phyloP scores from a whole-genome alignment of 2,797 vertebrate species.

The Pseudochirops cupreus region DNA sequence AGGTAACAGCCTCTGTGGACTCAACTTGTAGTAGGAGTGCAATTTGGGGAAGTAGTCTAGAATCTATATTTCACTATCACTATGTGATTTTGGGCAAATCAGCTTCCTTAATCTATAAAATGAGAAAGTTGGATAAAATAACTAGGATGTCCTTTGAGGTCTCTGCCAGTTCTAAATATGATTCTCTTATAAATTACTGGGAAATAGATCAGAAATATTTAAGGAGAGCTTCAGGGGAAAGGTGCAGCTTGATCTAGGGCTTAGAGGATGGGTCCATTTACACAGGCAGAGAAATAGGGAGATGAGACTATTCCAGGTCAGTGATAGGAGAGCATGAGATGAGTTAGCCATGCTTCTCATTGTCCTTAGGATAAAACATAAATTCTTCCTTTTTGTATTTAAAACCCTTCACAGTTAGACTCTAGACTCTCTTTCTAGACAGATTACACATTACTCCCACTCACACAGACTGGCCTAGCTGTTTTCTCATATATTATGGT shows the following conservation, averaged over 20 bases:
- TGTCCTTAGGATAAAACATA: not conserved
- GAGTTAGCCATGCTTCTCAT: not conserved
- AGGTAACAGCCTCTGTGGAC: not conserved
- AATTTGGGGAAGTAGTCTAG: not conserved
- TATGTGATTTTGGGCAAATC: not conserved
- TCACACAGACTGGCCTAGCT: not conserved
- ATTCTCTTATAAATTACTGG: not conserved
- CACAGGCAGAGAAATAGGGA: not conserved
- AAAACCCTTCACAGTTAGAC: not conserved
- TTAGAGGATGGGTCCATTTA: not conserved
- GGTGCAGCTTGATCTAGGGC: not conserved
- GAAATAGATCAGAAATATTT: not conserved
- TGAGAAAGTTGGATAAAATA: not conserved
- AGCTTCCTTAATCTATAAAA: not conserved
- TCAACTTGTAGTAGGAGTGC: not conserved
- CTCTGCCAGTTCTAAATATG: not conserved
- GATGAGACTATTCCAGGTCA: not conserved
- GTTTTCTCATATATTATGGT: not conserved
- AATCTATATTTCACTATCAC: not conserved
- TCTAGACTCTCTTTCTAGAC: not conserved
- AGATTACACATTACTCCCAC: not conserved
- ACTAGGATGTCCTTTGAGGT: not conserved
- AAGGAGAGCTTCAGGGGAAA: not conserved
- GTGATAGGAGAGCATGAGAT: not conserved
- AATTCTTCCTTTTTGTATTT: not conserved